Percentiles rank a stretch among this genome's conserved stretches.
phyloP scores from a whole-genome alignment of 2,888 invertebrate genomes.

The Ectemnius lituratus region DNA sequence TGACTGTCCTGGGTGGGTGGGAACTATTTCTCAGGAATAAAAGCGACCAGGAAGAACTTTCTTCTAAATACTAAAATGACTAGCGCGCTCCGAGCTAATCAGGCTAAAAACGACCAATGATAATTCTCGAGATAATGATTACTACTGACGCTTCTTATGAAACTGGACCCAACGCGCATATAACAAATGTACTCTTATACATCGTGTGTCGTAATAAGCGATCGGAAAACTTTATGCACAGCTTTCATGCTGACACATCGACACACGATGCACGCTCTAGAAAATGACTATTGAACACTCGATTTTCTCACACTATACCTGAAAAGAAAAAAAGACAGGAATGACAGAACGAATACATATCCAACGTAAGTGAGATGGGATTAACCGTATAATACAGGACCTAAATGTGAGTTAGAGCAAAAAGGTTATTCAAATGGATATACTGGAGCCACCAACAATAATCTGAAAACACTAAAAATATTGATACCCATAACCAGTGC shows the following conservation, averaged over 20 bases:
- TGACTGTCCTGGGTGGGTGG: too few species aligned
- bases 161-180: constrained; percentile 26
- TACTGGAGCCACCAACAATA: constrained; percentile 70
- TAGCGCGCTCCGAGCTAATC: constrained; percentile 18
- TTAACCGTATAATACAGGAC: constrained; percentile 53
- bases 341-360: constrained; percentile 47
- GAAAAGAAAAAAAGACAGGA: constrained; percentile 59
- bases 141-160: constrained; percentile 32
- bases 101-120: constrained; percentile 10
- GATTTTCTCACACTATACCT: constrained; percentile 52
- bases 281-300: constrained; percentile 49
- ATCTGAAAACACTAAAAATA: constrained; percentile 72
- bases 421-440: constrained; percentile 56
- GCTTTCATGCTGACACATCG: too few species aligned
- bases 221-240: too few species aligned
- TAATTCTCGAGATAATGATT: constrained; percentile 23
- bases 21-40: too few species aligned
- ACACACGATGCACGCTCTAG: neutral
- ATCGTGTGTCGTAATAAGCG: neutral
- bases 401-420: constrained; percentile 56
- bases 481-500: constrained; percentile 74
- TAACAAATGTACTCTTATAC: constrained; percentile 41
- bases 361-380: constrained; percentile 44
- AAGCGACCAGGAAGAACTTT: too few species aligned
- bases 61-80: too few species aligned